Evolutionary conservation across 2,888 invertebrate species (phyloP), one percentile per base, ranked within the genome.

Genomic region (Drosophila barbarae): DNA sequence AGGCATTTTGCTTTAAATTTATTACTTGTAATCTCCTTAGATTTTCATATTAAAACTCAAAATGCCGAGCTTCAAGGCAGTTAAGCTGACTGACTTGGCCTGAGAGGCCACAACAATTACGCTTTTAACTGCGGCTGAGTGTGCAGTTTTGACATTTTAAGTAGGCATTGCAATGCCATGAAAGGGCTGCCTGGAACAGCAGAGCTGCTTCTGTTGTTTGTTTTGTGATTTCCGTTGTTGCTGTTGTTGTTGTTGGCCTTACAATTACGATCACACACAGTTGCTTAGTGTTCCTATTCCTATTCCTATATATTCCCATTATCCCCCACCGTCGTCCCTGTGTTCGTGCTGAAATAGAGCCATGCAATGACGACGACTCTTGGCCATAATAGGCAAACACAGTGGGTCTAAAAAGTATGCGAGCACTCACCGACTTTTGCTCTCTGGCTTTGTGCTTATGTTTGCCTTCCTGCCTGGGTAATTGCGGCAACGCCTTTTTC

Each of bases 401-500:
- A 66, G 67, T 66, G 63, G 23, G 38, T 9, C 26, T 32, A 66
- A 56, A 67, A 66, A 67, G 66, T 50, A 65, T 54, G 38, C 39
- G 60, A 39, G 42, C 59, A 59, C 57, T 41, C 63, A 52, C 63
- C 34, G 52, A 47, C 21, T 21, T 32, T 21, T 58, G 58, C 61
- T 39, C 52, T 35, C 47, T 28, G 12, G 32, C 52, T 39, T 57
- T 58, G 57, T 46, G 28, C 47, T 50, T 30, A 44, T 50, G 49
- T 55, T 63, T 61, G 52, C 53, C 28, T 66, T 51, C 51, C 59
- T 55, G 55, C 55, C 67, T 76, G 67, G 72, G 77, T 82, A 84
- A 81, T 85, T 82, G 83, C 56, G 77, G 76, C 69, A 65, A 77
- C 85, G 85, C 85, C 85, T 83, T 82, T 83, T 84, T 75, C 70